These are phyloP conservation scores for Chromis chromis DNA, from an alignment of 2,797 vertebrate species.

Conservation along the genomic window DNA sequence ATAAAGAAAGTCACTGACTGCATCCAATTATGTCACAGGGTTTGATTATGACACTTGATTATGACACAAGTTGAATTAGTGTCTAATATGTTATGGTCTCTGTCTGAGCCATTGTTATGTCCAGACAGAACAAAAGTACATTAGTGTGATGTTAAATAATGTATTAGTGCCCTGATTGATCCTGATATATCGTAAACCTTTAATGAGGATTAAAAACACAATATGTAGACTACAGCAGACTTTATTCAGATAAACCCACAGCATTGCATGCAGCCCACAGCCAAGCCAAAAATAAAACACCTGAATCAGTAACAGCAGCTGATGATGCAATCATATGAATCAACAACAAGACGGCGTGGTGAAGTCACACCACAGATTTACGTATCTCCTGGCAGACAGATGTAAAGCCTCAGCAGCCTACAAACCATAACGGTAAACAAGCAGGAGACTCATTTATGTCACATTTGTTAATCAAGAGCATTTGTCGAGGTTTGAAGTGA, in stretches of 20 bases:
- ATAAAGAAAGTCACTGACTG: background rate
- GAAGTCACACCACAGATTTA: constrained; percentile 17
- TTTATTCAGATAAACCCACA: constrained; percentile 53
- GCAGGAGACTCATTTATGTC: background rate
- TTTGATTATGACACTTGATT: background rate
- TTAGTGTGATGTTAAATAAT: too few species aligned
- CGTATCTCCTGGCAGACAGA: constrained; percentile 2
- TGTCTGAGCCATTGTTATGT: too few species aligned
- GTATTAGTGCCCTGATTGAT: too few species aligned
- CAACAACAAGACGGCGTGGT: constrained; percentile 4
- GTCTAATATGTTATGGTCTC: background rate
- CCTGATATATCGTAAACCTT: background rate
- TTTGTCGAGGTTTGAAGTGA: background rate
- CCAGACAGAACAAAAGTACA: too few species aligned
- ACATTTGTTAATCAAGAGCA: constrained; percentile 24
- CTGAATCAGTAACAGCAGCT: constrained; percentile 17
- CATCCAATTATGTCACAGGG: background rate
- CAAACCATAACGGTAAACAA: background rate
- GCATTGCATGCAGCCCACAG: constrained; percentile 31
- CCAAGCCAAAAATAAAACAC: constrained; percentile 34
- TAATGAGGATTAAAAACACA: background rate
- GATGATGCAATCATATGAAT: constrained; percentile 17
- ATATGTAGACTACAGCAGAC: constrained; percentile 11
- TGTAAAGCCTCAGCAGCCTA: background rate
- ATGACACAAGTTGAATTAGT: background rate